Base-by-base conservation (phyloP, 2,888 invertebrate species). In the Thalpophila matura region DNA sequence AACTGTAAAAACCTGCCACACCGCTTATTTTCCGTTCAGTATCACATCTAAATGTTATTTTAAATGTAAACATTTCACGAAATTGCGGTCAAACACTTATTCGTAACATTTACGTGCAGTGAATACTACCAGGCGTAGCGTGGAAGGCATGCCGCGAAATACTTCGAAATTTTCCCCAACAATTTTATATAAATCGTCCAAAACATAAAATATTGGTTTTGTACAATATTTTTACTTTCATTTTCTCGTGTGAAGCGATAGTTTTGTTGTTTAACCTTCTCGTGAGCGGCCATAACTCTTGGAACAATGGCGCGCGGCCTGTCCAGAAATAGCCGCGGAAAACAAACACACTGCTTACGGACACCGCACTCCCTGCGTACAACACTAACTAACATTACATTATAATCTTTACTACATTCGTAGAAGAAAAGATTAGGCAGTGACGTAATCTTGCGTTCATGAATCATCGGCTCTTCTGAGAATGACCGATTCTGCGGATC, bases 241-340 rank as follows among this genome's bases (percentile, higher is more conserved):
- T 86, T 86, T 80, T 80, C 80, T 84, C 67, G 77, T 74, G 71
- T 72, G 76, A 77, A 81, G 70, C 80, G 81, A 82, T 89, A 87
- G 87, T 89, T 89, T 88, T 84, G 85, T 86, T 87, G 85, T 85
- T 86, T 89, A 89, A 89, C 90, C 89, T 89, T 86, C 86, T 83
- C 68, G 79, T 76, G 79, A 74, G 82, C 80, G 85, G 84, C 87
- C 79, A 88, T 93, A 93, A 90, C 84, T 93, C 91, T 89, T 83
- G 83, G 81, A 90, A 92, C 93, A 93, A 92, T 92, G 89, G 89
- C 88, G 85, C 76, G 74, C 73, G 78, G 66, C 46, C 58, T 74
- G 83, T 86, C 87, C 90, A 91, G 88, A 89, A 94, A 94, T 94
- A 94, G 88, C 90, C 78, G 68, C 82, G 83, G 85, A 90, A 89